These are phyloP conservation scores for Lydus trimaculatus DNA, from an alignment of 2,888 invertebrate genomes.

Conservation along the genomic window DNA sequence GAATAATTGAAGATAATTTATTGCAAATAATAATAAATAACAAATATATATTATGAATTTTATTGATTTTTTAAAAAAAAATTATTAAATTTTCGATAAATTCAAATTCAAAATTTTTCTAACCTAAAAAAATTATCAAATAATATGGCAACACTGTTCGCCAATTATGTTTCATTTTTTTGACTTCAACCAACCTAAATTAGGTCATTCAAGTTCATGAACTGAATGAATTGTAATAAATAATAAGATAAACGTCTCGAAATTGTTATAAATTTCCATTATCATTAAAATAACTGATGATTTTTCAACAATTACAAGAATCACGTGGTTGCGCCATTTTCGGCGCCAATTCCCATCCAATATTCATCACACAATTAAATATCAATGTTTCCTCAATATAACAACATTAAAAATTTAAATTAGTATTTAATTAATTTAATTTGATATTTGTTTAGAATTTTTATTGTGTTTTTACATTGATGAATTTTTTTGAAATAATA, in stretches of 20 bases:
- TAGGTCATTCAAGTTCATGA: not conserved
- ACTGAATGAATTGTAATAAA: not conserved
- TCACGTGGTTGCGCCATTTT: not conserved
- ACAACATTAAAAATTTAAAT: not conserved
- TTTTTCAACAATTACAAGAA: not conserved
- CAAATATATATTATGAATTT: not conserved
- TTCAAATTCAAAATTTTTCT: not conserved
- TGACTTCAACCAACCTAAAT: not conserved
- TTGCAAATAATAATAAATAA: not conserved
- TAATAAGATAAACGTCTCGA: not conserved
- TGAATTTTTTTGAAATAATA: not conserved
- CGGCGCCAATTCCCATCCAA: not conserved
- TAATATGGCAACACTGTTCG: not conserved
- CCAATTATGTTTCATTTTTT: not conserved
- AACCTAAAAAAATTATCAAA: not conserved
- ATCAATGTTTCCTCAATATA: not conserved
- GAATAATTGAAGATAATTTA: not conserved
- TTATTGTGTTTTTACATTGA: not conserved
- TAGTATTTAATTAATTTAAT: not conserved
- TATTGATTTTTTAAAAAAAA: not conserved
- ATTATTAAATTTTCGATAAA: not conserved
- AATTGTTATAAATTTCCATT: not conserved
- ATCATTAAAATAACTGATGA: not conserved
- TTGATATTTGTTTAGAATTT: not conserved
- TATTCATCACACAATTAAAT: not conserved